These are phyloP conservation scores for Tringa solitaria DNA, from an alignment of 2,113 vertebrate genomes.

Conservation along the genomic window DNA sequence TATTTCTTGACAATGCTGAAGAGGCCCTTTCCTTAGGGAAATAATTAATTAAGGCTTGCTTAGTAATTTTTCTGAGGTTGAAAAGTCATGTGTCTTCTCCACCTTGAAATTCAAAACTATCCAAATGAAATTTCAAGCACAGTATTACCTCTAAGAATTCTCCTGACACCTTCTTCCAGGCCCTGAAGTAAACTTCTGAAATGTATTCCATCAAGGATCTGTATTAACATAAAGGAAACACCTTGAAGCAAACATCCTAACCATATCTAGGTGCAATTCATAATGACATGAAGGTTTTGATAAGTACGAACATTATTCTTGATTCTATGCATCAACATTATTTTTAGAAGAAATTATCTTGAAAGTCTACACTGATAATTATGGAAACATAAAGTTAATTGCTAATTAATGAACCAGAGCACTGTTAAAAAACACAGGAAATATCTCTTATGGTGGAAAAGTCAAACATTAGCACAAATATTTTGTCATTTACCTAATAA, in stretches of 20 bases:
- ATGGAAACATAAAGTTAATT: not conserved
- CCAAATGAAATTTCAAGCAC: not conserved
- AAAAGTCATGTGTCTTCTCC: not conserved
- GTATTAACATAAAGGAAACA: not conserved
- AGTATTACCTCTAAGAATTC: conserved; percentile 77
- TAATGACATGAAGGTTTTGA: not conserved
- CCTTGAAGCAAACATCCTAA: not conserved
- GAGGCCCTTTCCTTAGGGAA: not conserved
- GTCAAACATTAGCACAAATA: not conserved
- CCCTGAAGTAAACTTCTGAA: conserved; percentile 91
- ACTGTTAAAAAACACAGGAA: not conserved
- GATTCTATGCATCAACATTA: not conserved
- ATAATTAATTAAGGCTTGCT: not conserved
- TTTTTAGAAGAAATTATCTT: not conserved
- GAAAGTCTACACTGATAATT: not conserved
- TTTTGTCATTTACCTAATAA: not conserved
- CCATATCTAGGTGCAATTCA: not conserved
- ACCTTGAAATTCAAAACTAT: not conserved
- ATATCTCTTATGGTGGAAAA: not conserved
- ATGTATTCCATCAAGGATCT: conserved; percentile 77
- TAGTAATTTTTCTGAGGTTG: not conserved
- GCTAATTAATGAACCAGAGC: not conserved
- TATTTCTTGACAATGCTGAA: not conserved
- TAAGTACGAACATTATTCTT: not conserved
- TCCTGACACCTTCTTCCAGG: conserved; percentile 90